Percentiles rank a stretch among this genome's conserved stretches.
Evolutionary conservation across 2,113 vertebrate genomes (phyloP).

Genomic region (Stegostoma tigrinum): DNA sequence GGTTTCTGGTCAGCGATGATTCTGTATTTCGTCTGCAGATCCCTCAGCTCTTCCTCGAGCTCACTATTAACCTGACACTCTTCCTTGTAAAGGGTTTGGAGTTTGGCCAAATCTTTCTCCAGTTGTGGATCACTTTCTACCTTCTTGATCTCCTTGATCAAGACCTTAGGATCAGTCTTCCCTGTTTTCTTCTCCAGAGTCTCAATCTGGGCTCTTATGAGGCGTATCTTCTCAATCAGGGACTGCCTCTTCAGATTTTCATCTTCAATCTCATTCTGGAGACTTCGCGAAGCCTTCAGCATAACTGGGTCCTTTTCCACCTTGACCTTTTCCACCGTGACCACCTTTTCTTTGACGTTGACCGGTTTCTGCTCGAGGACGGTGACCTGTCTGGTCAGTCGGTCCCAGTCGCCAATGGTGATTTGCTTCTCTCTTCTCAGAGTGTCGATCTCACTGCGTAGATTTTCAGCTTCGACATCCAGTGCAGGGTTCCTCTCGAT

Average conservation of each 20-base stretch:
- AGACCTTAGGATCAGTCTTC: slow-evolving; percentile 72
- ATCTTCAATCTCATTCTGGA: slow-evolving; percentile 68
- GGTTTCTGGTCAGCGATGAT: slow-evolving; percentile 61
- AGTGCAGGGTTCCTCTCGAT: slow-evolving; percentile 80
- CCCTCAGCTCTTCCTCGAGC: slow-evolving; percentile 58
- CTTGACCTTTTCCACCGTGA: slow-evolving; percentile 84
- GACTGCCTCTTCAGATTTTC: slow-evolving; percentile 59
- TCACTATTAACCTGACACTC: slow-evolving; percentile 57
- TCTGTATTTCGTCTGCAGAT: slow-evolving; percentile 60
- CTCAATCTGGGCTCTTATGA: slow-evolving; percentile 64
- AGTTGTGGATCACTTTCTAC: slow-evolving; percentile 80
- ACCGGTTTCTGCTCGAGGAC: slow-evolving; percentile 70
- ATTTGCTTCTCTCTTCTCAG: slow-evolving; percentile 58
- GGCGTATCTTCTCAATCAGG: slow-evolving; percentile 59
- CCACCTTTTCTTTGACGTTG: slow-evolving; percentile 72
- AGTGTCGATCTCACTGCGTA: slow-evolving; percentile 63
- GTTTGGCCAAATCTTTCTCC: slow-evolving; percentile 60
- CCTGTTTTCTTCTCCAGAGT: slow-evolving; percentile 76
- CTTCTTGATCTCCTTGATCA: slow-evolving; percentile 84
- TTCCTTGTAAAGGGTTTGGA: slow-evolving; percentile 60
- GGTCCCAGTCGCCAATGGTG: slow-evolving; percentile 54
- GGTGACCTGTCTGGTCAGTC: slow-evolving; percentile 65
- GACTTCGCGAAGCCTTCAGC: slow-evolving; percentile 63
- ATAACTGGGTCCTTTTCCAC: slow-evolving; percentile 80
- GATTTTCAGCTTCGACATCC: slow-evolving; percentile 64